These are phyloP conservation scores for Mimas tiliae DNA, from an alignment of 2,888 invertebrate species.

Conservation along the genomic window DNA sequence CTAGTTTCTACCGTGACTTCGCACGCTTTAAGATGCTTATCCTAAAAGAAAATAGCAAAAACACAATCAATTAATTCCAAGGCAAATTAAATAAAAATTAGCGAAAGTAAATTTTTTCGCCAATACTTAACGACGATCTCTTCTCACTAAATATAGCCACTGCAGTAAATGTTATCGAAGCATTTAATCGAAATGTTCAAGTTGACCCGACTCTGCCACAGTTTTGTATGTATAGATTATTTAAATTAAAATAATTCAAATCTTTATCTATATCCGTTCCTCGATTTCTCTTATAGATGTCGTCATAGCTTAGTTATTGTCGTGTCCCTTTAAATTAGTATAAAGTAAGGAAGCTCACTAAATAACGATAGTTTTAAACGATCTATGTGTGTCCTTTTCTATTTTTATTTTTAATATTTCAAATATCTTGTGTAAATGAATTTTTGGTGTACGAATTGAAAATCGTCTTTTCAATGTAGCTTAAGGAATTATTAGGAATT, in stretches of 20 bases:
- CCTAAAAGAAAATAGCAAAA: background rate
- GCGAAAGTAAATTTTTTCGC: background rate
- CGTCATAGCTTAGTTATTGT: conserved; percentile 82
- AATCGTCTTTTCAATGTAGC: conserved; percentile 19
- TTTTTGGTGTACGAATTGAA: conserved; percentile 16
- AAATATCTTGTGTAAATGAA: conserved; percentile 36
- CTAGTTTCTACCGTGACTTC: conserved; percentile 22
- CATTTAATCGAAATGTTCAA: background rate
- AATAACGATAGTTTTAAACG: conserved; percentile 56
- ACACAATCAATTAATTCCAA: background rate
- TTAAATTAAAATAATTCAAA: conserved; percentile 16
- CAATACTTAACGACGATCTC: background rate
- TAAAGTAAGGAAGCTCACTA: conserved; percentile 75
- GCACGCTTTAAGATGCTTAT: conserved; percentile 17
- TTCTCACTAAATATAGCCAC: background rate
- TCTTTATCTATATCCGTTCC: conserved; percentile 77
- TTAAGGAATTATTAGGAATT: conserved; percentile 25
- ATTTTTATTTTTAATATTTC: conserved; percentile 48
- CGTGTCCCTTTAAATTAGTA: conserved; percentile 72
- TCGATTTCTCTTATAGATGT: conserved; percentile 84
- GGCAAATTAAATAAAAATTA: background rate
- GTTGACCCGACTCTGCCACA: background rate
- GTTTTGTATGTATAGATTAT: conserved; percentile 9
- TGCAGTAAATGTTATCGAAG: background rate
- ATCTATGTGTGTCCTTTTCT: conserved; percentile 65